Conservation (phyloP, 2,113 vertebrate species). For the Nerophis ophidion region DNA sequence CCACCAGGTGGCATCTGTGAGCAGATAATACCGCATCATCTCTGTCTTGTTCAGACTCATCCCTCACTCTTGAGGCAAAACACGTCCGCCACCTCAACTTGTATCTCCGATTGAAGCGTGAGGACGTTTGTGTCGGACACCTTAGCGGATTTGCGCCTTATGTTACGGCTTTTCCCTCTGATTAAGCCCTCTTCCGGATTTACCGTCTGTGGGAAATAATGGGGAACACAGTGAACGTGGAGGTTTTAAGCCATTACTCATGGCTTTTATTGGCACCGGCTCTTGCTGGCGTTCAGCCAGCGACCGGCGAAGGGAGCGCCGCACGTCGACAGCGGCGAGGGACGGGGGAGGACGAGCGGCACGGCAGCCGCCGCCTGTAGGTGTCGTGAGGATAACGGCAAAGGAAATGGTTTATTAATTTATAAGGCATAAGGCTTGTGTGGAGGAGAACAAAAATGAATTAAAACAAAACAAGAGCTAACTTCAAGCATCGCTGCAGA, state of each 20-base stretch:
- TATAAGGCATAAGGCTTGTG: conserved; percentile 8
- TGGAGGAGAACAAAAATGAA: background rate
- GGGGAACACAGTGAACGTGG: conserved; percentile 64
- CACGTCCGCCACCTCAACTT: conserved; percentile 35
- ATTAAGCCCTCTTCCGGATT: conserved; percentile 61
- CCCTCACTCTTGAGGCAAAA: background rate
- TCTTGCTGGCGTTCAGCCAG: conserved; percentile 56
- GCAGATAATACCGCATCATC: too few species aligned
- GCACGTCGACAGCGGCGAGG: conserved; percentile 34
- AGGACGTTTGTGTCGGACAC: conserved; percentile 43
- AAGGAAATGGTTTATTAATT: conserved; percentile 49
- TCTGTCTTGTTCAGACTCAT: too few species aligned
- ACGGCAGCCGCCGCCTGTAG: conserved; percentile 37
- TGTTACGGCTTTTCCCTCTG: conserved; percentile 53
- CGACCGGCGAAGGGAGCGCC: conserved; percentile 68
- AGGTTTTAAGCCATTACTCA: conserved; percentile 69
- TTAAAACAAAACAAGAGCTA: conserved; percentile 20
- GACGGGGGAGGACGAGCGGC: conserved; percentile 34
- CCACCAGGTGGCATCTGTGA: too few species aligned
- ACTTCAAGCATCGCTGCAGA: conserved; percentile 13
- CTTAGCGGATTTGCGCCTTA: conserved; percentile 42
- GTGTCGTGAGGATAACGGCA: conserved; percentile 31
- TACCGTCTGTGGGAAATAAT: conserved; percentile 66
- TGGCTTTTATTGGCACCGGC: conserved; percentile 65
- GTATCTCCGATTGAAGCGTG: conserved; percentile 52